Percentiles rank a stretch among this genome's conserved stretches.
Evolutionary conservation across 2,888 invertebrate species (phyloP).

Genomic region (Cloeon dipterum): DNA sequence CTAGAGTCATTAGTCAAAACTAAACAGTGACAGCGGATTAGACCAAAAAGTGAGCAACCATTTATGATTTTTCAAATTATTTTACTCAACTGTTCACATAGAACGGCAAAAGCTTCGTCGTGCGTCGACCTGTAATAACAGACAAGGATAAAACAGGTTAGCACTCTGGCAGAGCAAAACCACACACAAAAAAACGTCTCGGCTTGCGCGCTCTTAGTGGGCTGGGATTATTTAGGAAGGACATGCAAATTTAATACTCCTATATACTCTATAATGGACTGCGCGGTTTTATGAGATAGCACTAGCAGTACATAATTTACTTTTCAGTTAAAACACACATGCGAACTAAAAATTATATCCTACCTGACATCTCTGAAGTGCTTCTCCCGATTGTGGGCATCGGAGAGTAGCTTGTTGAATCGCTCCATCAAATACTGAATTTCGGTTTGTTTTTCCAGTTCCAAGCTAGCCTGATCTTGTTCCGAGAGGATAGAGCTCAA

Average conservation of each 20-base stretch:
- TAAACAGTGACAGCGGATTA: conserved; percentile 6
- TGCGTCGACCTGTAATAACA: conserved; percentile 30
- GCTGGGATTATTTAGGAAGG: no score
- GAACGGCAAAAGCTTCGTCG: conserved; percentile 29
- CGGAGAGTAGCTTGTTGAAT: conserved; percentile 41
- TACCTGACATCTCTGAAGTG: conserved; percentile 58
- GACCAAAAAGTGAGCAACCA: no score
- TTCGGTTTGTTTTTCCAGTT: conserved; percentile 25
- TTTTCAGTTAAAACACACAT: not conserved
- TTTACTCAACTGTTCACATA: conserved; percentile 31
- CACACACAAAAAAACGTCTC: no score
- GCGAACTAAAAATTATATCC: conserved; percentile 11
- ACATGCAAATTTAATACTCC: no score
- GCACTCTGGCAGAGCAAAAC: no score
- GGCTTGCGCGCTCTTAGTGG: no score
- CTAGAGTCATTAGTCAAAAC: no score
- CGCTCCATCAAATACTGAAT: conserved; percentile 21
- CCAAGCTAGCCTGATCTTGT: conserved; percentile 43
- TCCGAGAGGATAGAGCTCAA: conserved; percentile 46
- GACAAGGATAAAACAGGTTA: no score
- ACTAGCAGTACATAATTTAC: not conserved
- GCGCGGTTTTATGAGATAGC: not conserved
- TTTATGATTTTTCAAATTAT: no score
- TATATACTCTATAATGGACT: no score
- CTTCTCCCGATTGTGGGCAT: conserved; percentile 49